Conservation (phyloP, 2,797 vertebrate species). For the Peromyscus melanophrys region DNA sequence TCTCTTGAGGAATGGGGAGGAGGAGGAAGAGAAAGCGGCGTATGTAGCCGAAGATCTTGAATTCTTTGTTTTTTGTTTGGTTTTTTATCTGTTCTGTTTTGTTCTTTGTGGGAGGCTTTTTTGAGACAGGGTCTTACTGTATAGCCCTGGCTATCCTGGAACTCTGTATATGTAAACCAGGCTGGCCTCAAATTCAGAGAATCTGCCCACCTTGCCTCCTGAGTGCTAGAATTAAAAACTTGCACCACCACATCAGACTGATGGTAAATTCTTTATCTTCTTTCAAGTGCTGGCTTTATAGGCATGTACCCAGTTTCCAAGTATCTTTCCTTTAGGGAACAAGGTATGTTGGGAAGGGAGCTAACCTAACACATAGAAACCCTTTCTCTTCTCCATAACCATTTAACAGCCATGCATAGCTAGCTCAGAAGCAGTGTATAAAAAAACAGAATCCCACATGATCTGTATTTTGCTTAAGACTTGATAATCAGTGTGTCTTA, state of each 20-base stretch:
- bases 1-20: background rate
- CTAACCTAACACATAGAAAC: background rate
- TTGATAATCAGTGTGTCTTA: background rate
- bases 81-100: background rate
- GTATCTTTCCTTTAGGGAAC: constrained; percentile 70
- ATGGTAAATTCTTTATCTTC: constrained; percentile 10
- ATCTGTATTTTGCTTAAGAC: background rate
- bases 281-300: background rate
- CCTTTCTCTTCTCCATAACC: background rate
- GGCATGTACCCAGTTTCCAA: background rate
- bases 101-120: background rate
- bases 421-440: background rate
- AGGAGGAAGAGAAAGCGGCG: background rate
- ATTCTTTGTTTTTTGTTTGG: background rate
- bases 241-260: background rate
- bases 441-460: background rate
- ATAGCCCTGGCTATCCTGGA: background rate
- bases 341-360: constrained; percentile 77
- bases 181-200: background rate
- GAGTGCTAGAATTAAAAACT: background rate
- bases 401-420: background rate
- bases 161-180: background rate
- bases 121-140: background rate
- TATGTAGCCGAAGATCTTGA: background rate
- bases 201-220: background rate